A percentile compares a stretch with the other conserved stretches of the same genome.
These are phyloP conservation scores for Sarcophaga rosellei DNA, from an alignment of 2,888 invertebrate species.

Conservation along the genomic window DNA sequence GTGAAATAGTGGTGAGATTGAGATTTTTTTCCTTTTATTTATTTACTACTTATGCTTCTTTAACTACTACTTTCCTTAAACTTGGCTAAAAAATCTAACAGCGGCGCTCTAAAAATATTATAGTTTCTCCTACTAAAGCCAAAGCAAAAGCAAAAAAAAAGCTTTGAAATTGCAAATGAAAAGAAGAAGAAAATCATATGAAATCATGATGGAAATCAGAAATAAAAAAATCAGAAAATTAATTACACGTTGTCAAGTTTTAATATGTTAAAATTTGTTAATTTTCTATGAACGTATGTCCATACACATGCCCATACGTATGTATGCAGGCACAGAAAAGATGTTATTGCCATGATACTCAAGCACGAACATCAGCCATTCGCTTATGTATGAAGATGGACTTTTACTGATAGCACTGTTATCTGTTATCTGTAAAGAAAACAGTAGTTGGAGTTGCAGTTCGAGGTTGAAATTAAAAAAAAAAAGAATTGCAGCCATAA, in stretches of 20 bases:
- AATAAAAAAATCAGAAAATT: constrained; percentile 38
- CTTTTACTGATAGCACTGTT: background rate
- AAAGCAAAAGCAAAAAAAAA: background rate
- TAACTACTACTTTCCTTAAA: background rate
- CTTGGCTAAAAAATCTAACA: background rate
- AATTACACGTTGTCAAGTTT: constrained; percentile 59
- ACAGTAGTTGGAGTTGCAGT: constrained; percentile 30
- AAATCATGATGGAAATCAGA: background rate
- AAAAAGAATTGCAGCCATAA: background rate
- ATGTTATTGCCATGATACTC: background rate
- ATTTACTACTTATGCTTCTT: background rate
- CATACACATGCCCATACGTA: background rate
- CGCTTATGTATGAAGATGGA: background rate
- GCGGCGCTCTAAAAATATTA: background rate
- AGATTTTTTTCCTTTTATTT: background rate
- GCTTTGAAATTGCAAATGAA: background rate
- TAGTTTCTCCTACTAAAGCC: constrained; percentile 12
- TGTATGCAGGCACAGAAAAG: background rate
- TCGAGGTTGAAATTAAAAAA: background rate
- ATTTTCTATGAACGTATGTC: constrained; percentile 34
- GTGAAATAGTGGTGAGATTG: constrained; percentile 24
- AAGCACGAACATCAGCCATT: too few species aligned
- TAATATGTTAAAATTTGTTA: constrained; percentile 57
- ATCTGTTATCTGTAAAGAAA: background rate
- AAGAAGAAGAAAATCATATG: background rate